These are phyloP conservation scores for Cerastis leucographa DNA, from an alignment of 2,888 invertebrate genomes.

Conservation along the genomic window DNA sequence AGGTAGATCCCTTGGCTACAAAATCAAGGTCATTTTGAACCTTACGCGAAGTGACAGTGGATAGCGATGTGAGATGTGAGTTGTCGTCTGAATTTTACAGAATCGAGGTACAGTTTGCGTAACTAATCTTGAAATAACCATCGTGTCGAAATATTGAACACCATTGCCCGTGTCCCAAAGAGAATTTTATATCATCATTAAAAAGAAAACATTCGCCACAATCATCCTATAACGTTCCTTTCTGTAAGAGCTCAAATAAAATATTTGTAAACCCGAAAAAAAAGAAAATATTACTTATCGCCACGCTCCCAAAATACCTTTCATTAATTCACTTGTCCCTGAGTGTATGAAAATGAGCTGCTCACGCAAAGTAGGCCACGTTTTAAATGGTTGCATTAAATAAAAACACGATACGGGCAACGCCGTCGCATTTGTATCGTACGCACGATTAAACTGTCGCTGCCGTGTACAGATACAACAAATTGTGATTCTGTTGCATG, in stretches of 20 bases:
- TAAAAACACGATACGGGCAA: conserved; percentile 52
- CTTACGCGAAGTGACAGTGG: no score
- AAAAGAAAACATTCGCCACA: neutral
- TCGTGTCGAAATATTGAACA: neutral
- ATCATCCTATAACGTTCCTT: neutral
- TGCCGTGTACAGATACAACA: conserved; percentile 24
- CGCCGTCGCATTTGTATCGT: conserved; percentile 51
- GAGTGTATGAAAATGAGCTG: conserved; percentile 45
- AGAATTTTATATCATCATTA: neutral
- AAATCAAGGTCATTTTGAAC: no score
- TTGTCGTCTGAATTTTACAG: no score
- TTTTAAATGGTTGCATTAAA: conserved; percentile 52
- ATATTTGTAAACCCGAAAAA: neutral
- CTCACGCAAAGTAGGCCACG: conserved; percentile 39
- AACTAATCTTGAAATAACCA: neutral
- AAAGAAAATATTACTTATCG: neutral
- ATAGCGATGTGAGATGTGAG: no score
- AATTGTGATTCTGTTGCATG: conserved; percentile 28
- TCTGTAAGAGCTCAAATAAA: neutral
- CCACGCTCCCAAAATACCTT: conserved; percentile 1
- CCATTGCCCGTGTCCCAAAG: neutral
- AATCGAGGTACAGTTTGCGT: no score
- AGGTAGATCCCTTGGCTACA: no score
- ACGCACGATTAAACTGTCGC: conserved; percentile 53
- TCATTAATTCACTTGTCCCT: conserved; percentile 34